Conservation (phyloP, 2,113 vertebrate genomes). For the Centropristis striata region DNA sequence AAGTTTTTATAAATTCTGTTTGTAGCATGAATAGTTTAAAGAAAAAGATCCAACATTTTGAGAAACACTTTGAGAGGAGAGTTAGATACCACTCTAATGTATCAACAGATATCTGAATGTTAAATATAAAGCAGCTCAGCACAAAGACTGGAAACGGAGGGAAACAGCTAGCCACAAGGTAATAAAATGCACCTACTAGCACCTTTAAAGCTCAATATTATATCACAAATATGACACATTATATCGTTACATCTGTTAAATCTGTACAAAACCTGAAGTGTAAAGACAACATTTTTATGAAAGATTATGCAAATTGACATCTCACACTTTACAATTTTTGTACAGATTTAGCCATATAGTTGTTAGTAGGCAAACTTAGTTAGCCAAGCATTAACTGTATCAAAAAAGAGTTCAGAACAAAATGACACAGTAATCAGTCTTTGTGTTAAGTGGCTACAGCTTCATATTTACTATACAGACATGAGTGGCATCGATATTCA, state of each 20-base stretch:
- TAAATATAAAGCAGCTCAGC: not conserved
- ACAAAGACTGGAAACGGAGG: not conserved
- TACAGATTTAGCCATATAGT: too few species aligned
- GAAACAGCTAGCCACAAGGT: not conserved
- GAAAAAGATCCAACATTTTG: not conserved
- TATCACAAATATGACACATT: not conserved
- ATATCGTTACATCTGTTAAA: not conserved
- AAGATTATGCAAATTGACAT: too few species aligned
- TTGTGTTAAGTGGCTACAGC: not conserved
- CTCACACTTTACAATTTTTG: too few species aligned
- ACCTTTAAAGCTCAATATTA: not conserved
- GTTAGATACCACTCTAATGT: not conserved
- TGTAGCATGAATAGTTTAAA: not conserved
- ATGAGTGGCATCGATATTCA: not conserved
- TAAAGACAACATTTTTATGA: too few species aligned
- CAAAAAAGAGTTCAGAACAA: too few species aligned
- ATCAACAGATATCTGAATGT: not conserved
- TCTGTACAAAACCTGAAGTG: too few species aligned
- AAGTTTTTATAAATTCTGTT: not conserved
- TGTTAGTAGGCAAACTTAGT: too few species aligned
- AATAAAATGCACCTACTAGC: not conserved
- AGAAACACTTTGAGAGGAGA: not conserved
- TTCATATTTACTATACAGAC: not conserved
- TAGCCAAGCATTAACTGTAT: too few species aligned
- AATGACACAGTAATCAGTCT: not conserved